These are phyloP conservation scores for Cepphus grylle DNA, from an alignment of 2,113 vertebrate genomes.

Conservation along the genomic window DNA sequence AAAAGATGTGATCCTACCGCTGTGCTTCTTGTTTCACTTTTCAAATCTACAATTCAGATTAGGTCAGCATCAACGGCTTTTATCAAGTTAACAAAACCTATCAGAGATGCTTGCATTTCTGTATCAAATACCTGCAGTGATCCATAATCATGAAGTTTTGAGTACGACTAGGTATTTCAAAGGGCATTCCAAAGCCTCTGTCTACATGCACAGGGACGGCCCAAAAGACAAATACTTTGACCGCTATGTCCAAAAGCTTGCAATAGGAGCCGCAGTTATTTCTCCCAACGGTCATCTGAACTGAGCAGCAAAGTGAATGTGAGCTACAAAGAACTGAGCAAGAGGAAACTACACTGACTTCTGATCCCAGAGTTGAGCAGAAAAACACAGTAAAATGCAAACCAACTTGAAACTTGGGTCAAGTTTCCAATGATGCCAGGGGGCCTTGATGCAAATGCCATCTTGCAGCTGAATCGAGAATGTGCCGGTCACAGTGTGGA, in stretches of 20 bases:
- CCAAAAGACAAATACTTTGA: background rate
- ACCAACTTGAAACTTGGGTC: background rate
- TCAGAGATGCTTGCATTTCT: background rate
- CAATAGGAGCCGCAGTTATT: background rate
- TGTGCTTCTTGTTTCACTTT: background rate
- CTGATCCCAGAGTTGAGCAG: background rate
- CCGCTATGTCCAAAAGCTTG: background rate
- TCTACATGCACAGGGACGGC: background rate
- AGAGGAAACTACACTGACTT: background rate
- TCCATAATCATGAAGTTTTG: background rate
- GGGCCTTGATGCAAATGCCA: background rate
- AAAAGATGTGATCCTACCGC: background rate
- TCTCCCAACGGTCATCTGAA: background rate
- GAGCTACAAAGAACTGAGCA: background rate
- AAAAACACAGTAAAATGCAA: background rate
- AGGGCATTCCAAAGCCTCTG: background rate
- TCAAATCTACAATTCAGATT: constrained; percentile 39
- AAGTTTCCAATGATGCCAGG: background rate
- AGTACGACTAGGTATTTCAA: background rate
- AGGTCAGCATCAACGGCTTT: background rate
- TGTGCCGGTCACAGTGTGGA: background rate
- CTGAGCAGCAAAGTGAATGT: background rate
- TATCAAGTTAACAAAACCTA: constrained; percentile 1
- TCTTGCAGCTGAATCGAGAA: background rate
- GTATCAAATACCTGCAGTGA: background rate